Conservation (phyloP, 1,140 invertebrate species). For the Drosophila sp. region DNA sequence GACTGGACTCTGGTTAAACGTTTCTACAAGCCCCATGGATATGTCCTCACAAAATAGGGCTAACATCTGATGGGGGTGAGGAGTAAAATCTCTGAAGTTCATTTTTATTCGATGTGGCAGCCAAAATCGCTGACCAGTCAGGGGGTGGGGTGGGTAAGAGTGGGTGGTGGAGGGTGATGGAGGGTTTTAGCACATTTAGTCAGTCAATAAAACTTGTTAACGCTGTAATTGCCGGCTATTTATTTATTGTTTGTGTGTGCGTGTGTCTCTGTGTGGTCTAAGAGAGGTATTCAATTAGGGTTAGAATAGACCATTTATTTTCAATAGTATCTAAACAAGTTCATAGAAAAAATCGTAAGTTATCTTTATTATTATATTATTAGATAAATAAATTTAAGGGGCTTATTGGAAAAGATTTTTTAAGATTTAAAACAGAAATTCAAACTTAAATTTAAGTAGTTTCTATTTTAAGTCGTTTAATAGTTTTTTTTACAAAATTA, state of each 20-base stretch:
- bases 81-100: constrained; percentile 46
- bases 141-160: constrained; percentile 14
- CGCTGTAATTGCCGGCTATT: constrained; percentile 78
- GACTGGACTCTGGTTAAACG: constrained; percentile 63
- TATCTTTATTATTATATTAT: background rate
- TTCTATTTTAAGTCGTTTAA: no score
- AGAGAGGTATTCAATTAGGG: constrained; percentile 10
- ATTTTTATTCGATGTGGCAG: constrained; percentile 25
- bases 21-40: constrained; percentile 76
- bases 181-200: constrained; percentile 67
- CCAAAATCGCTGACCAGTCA: background rate
- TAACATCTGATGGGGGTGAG: background rate
- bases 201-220: constrained; percentile 81
- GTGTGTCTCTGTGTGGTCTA: constrained; percentile 47
- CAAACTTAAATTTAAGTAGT: no score
- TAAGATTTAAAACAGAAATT: no score
- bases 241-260: constrained; percentile 50
- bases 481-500: no score
- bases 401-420: no score
- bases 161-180: constrained; percentile 10
- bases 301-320: background rate
- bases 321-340: background rate
- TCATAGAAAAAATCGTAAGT: background rate
- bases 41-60: constrained; percentile 57
- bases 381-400: background rate